These are phyloP conservation scores for Podargus strigoides DNA, from an alignment of 2,797 vertebrate species.

Conservation along the genomic window DNA sequence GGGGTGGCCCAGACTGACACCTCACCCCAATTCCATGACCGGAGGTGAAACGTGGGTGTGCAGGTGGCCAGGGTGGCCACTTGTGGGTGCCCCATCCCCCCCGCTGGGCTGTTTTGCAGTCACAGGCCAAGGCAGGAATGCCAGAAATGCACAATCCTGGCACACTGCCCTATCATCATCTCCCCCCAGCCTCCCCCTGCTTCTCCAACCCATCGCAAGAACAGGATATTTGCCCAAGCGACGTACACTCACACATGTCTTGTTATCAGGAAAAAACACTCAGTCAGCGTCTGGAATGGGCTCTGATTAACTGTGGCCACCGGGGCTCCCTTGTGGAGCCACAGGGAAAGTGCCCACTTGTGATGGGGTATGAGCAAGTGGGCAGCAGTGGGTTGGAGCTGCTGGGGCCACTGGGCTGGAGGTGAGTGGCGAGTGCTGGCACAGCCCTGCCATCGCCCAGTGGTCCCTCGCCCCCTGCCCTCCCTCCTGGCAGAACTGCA, in stretches of 20 bases:
- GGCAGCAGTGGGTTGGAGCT: neutral
- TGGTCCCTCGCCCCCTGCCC: neutral
- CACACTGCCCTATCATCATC: neutral
- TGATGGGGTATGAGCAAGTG: accelerated
- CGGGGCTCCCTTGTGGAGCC: neutral
- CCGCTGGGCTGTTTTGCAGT: conserved; percentile 23
- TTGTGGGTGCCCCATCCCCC: neutral
- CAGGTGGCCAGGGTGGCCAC: neutral
- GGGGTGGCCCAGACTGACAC: neutral
- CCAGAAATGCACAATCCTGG: conserved; percentile 63
- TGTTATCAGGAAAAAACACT: conserved; percentile 73
- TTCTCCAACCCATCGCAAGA: conserved; percentile 30
- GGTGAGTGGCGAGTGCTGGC: accelerated
- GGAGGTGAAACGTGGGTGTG: neutral
- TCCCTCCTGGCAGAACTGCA: neutral
- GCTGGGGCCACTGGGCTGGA: neutral
- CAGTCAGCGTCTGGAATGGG: conserved; percentile 68
- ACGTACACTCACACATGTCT: conserved; percentile 45
- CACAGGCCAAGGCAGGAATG: conserved; percentile 56
- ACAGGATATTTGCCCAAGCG: conserved; percentile 64
- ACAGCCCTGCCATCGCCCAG: neutral
- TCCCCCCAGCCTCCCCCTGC: neutral
- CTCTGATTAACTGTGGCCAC: conserved; percentile 45
- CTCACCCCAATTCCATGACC: accelerated
- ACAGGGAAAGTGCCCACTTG: accelerated